Evolutionary conservation across 2,113 vertebrate genomes (phyloP).

Genomic region (Cheirogaleus medius): DNA sequence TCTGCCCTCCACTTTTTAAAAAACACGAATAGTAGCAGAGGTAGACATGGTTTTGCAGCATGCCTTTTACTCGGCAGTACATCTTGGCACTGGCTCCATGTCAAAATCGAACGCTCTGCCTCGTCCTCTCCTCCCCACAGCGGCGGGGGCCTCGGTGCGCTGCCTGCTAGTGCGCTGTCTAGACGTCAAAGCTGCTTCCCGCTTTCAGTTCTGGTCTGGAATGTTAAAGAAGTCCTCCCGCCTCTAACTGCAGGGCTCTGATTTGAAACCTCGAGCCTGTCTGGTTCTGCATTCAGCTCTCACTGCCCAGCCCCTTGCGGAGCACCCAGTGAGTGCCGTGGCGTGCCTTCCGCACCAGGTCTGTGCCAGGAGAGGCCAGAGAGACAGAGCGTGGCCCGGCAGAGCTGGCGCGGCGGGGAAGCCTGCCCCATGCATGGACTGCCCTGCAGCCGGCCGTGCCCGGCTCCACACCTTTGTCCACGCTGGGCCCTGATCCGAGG

Average conservation of each 20-base stretch:
- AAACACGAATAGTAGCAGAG: neutral
- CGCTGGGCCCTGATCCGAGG: neutral
- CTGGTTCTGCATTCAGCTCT: neutral
- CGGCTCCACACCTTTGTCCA: neutral
- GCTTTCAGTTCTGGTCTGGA: neutral
- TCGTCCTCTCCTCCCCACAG: neutral
- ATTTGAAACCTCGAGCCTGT: neutral
- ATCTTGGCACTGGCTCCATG: neutral
- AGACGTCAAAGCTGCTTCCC: neutral
- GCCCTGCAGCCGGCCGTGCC: neutral
- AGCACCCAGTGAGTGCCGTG: fast-evolving
- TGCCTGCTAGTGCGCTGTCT: fast-evolving
- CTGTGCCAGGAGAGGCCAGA: neutral
- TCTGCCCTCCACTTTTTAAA: neutral
- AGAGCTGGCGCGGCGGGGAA: neutral
- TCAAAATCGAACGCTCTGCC: fast-evolving
- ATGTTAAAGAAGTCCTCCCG: neutral
- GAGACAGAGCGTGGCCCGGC: too few relatives aligned
- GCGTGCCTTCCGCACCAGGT: fast-evolving
- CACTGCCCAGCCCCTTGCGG: neutral
- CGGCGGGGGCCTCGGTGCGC: too few relatives aligned
- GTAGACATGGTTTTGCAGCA: neutral
- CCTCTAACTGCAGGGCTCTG: neutral
- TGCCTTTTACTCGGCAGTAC: fast-evolving
- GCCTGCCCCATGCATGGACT: neutral